Percentiles rank a stretch among this genome's conserved stretches.
Evolutionary conservation across 1,140 invertebrate genomes (phyloP).

Genomic region (Drosophila jambulina): DNA sequence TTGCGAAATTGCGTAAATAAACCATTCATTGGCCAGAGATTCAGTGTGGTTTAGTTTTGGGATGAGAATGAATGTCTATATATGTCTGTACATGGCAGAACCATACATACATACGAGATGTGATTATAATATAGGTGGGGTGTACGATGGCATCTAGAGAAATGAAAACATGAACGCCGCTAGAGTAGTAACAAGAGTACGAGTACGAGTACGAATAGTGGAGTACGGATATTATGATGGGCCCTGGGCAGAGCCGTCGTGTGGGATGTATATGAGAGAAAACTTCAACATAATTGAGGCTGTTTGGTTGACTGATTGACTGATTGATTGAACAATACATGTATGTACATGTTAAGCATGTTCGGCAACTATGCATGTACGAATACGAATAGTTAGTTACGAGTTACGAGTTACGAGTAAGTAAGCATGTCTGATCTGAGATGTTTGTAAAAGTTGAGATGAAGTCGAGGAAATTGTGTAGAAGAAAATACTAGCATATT

Average conservation of each 20-base stretch:
- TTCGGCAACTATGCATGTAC: conserved; percentile 60
- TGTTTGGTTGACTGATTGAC: conserved; percentile 40
- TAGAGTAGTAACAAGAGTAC: conserved; percentile 58
- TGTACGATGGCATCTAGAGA: conserved; percentile 61
- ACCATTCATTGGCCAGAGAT: conserved; percentile 40
- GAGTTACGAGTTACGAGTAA: conserved; percentile 24
- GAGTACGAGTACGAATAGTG: conserved; percentile 57
- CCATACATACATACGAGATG: conserved; percentile 48
- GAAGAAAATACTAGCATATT: conserved; percentile 79
- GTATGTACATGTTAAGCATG: conserved; percentile 64
- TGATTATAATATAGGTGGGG: conserved; percentile 49
- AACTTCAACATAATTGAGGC: conserved; percentile 51
- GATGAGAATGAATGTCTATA: conserved; percentile 54
- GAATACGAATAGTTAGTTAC: conserved; percentile 57
- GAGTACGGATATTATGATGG: conserved; percentile 46
- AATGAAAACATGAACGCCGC: conserved; percentile 63
- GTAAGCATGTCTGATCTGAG: conserved; percentile 70
- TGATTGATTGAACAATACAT: conserved; percentile 63
- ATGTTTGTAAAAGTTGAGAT: conserved; percentile 65
- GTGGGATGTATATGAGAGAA: conserved; percentile 40
- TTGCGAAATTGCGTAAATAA: conserved; percentile 5
- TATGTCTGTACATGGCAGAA: conserved; percentile 59
- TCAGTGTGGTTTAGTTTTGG: conserved; percentile 41
- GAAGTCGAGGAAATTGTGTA: conserved; percentile 76
- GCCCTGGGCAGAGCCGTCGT: conserved; percentile 32